Evolutionary conservation across 92 coral and sea anemone genomes (phyloP), one percentile per base, ranked within the genome.

Genomic region (Zoanthus gigantus): DNA sequence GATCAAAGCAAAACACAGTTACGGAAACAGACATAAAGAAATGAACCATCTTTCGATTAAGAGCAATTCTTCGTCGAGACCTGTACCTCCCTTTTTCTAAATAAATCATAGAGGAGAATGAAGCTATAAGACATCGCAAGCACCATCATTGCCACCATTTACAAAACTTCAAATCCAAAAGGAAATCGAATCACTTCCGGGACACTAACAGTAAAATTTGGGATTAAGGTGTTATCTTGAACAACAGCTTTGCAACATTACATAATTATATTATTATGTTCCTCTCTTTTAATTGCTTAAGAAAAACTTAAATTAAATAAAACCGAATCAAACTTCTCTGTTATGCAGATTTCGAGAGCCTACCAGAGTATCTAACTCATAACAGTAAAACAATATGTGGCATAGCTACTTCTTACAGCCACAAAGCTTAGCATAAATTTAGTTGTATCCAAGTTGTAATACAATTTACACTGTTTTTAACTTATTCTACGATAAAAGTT

Each of bases 181-280:
- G 85, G 18, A 81, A 81, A 63, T 80, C 75, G 56, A 81, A 18
- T 81, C 75, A 81, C 85, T 81, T 81, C 85, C 85, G 85, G 85
- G 74, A 37, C 76, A 56, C 12, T 65, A 81, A 81, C 83, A 78
- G 52, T 18, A 81, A 30, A n/a, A 63, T 28, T 18, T 69, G 5
- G 30, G 74, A 29, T 31, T 31, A 44, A 17, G 29, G 23, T n/a
- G 31, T 9, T 23, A 9, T 63, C 17, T 63, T 7, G 28, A 63
- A 23, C 69, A 63, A 58, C 5, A 58, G 5, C n/a, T 58, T 58
- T 58, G 66, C 17, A 11, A 58, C 66, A 58, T 58, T 0, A 14
- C n/a, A 58, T 1, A 58, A 58, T 58, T 11, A 58, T 58, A 58
- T 5, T 58, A 58, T 0, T 11, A 58, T 58, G 16, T 58, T 58